Conservation (phyloP, 2,797 vertebrate genomes). For the Siniperca undulata region DNA sequence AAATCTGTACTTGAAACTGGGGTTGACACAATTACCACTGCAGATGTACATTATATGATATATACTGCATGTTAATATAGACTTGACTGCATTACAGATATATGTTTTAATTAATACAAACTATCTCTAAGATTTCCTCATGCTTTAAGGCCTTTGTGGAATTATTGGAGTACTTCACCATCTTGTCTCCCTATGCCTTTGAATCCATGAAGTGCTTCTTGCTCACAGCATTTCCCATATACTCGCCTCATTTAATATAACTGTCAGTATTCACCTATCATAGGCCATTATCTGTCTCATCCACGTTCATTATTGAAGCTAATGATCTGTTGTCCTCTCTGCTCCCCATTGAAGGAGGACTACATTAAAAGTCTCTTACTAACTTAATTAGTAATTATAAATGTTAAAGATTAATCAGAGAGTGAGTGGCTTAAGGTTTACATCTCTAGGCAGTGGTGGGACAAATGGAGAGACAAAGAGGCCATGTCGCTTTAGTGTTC, state of each 20-base stretch:
- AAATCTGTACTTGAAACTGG: slow-evolving; percentile 72
- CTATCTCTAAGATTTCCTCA: slow-evolving; percentile 17
- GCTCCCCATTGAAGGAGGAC: slow-evolving; percentile 91
- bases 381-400: slow-evolving; percentile 99
- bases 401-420: slow-evolving; percentile 99
- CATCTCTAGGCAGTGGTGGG: slow-evolving; percentile 86
- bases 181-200: slow-evolving; percentile 52
- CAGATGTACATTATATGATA: slow-evolving; percentile 32
- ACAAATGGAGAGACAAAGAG: slow-evolving; percentile 91
- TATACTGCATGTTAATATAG: slow-evolving; percentile 32
- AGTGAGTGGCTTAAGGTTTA: slow-evolving; percentile 94
- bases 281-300: slow-evolving; percentile 87
- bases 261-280: slow-evolving; percentile 88
- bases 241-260: slow-evolving; percentile 84
- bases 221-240: slow-evolving; percentile 61
- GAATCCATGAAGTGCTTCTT: slow-evolving; percentile 45
- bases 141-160: slow-evolving; percentile 33
- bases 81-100: slow-evolving; percentile 25
- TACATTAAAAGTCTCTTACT: slow-evolving; percentile 94
- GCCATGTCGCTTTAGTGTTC: slow-evolving; percentile 86
- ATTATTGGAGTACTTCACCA: slow-evolving; percentile 39
- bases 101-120: slow-evolving; percentile 50
- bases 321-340: slow-evolving; percentile 92
- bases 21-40: slow-evolving; percentile 49
- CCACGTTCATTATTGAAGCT: slow-evolving; percentile 90